Evolutionary conservation across 2,797 vertebrate genomes (phyloP), one percentile per base, ranked within the genome.

Genomic region (Silurus lanzhouensis): DNA sequence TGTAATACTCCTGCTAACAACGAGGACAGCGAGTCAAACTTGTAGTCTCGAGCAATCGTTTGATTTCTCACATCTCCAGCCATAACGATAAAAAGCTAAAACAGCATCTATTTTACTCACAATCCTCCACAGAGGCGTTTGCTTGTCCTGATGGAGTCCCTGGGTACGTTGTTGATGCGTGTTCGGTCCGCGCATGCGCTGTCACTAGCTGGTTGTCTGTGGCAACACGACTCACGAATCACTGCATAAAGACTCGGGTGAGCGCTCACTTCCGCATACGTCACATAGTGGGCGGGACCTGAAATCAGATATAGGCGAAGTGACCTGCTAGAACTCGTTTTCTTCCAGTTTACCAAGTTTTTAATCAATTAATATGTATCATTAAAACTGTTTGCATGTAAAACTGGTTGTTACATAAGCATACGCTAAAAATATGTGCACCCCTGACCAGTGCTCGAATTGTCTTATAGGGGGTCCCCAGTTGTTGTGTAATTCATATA

Each of bases 51-150:
- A 10, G 48, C 48, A 52, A 52, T 22, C 31, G 8, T 7, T 1
- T 19, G 13, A 17, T 48, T 74, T 74, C 61, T 9, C 22, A 75
- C 25, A 66, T 14, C 22, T 64, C 52, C 9, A 1, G 19, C 61
- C 22, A 48, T 31, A 15, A 25, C 1, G 3, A 48, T 13, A 38
- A 14, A 27, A 6, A 14, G 1, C 20, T 46, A 79, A n/a, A 80
- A 2, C 46, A 72, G 52, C 3, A 46, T 25, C 19, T n/a, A 6
- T 31, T 71, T 84, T 84, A 85, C 84, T 85, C 27, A 85, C 84
- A 81, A 75, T 85, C 84, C 78, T 85, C 78, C 25, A 14, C 74
- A 66, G 78, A 85, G 77, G 57, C 46, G 46, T 80, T 81, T 52
- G 58, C 81, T 85, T 66, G 70, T 25, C 44, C 63, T 15, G 75